These are phyloP conservation scores for Pachycephus smyrnensis DNA, from an alignment of 2,888 invertebrate genomes.

Conservation along the genomic window DNA sequence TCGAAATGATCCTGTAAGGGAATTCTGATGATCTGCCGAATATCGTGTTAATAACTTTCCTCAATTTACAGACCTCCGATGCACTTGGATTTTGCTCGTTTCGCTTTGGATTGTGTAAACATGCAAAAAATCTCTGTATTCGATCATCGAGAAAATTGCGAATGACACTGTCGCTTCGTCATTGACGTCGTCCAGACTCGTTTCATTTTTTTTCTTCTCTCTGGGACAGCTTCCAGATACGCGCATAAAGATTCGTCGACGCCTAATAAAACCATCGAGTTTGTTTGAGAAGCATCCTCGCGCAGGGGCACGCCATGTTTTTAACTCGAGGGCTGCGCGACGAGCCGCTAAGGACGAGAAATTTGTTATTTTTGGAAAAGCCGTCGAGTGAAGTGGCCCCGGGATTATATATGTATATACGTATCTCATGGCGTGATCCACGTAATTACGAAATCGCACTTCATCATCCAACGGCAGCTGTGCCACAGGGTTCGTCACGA, in stretches of 20 bases:
- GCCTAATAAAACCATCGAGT: constrained; percentile 19
- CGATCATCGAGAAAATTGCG: not conserved
- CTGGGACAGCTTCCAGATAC: not conserved
- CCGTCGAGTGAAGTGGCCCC: not conserved
- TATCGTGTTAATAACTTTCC: not conserved
- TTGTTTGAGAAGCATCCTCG: constrained; percentile 17
- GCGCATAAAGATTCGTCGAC: constrained; percentile 16
- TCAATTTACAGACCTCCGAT: not conserved
- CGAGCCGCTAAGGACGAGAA: constrained; percentile 17
- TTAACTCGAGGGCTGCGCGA: constrained; percentile 7
- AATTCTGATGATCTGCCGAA: not conserved
- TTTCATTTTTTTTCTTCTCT: not conserved
- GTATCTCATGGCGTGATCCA: not conserved
- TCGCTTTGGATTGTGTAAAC: not conserved
- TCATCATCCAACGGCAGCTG: not conserved
- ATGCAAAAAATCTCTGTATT: not conserved
- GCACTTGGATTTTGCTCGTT: not conserved
- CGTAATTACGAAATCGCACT: not conserved
- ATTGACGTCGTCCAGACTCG: not conserved
- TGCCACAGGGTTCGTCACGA: no score
- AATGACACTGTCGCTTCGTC: not conserved
- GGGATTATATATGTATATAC: not conserved
- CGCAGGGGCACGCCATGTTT: constrained; percentile 19
- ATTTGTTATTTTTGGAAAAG: constrained; percentile 20
- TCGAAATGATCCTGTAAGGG: not conserved